phyloP scores from a whole-genome alignment of 2,113 vertebrate species.

The Thomomys bottae region DNA sequence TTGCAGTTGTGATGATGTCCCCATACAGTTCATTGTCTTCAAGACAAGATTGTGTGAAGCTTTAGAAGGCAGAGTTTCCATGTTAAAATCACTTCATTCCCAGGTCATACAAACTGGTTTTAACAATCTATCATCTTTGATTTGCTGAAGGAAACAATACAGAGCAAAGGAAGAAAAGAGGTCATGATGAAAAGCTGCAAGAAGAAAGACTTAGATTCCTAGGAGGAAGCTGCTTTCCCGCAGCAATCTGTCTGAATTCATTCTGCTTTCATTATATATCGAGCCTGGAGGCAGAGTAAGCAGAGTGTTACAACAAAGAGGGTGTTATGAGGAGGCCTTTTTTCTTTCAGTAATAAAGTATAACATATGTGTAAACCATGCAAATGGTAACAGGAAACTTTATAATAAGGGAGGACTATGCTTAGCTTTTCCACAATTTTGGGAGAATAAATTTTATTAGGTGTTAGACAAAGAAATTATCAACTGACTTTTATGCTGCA shows the following conservation, averaged over 20 bases:
- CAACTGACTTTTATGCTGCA: slow-evolving; percentile 84
- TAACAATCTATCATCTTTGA: slow-evolving; percentile 72
- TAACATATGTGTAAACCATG: slow-evolving; percentile 84
- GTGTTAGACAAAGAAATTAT: slow-evolving; percentile 88
- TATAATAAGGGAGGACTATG: slow-evolving; percentile 81
- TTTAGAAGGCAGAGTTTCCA: slow-evolving; percentile 50
- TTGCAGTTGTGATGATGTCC: slow-evolving; percentile 58
- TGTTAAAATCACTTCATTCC: slow-evolving; percentile 64
- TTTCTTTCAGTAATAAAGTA: slow-evolving; percentile 81
- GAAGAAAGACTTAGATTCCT: slow-evolving; percentile 70
- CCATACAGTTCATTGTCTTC: slow-evolving; percentile 55
- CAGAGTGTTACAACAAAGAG: slow-evolving; percentile 84
- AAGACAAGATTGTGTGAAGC: neutral
- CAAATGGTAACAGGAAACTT: slow-evolving; percentile 86
- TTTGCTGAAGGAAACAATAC: slow-evolving; percentile 80
- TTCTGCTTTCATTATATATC: slow-evolving; percentile 85
- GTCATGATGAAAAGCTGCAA: slow-evolving; percentile 74
- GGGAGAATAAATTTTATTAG: slow-evolving; percentile 87
- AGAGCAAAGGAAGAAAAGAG: slow-evolving; percentile 72
- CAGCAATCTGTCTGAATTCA: slow-evolving; percentile 80
- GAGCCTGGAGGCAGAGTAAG: slow-evolving; percentile 81
- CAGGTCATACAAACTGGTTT: slow-evolving; percentile 72
- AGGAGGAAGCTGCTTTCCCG: slow-evolving; percentile 74
- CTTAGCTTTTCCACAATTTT: slow-evolving; percentile 87
- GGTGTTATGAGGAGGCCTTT: slow-evolving; percentile 81